These are phyloP conservation scores for Furcula furcula DNA, from an alignment of 2,888 invertebrate genomes.

Conservation along the genomic window DNA sequence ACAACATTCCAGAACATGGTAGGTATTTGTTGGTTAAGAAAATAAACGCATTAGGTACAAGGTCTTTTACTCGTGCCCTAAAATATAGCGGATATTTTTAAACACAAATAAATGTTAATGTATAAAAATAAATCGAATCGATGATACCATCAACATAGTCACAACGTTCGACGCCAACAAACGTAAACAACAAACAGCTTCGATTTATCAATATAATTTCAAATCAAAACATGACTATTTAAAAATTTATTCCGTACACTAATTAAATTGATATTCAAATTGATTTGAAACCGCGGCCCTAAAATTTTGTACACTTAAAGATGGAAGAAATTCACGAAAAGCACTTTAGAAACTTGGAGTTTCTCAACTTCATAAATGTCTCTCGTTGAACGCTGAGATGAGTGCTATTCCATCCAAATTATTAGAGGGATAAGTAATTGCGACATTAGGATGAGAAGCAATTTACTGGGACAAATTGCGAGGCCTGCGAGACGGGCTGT, in stretches of 20 bases:
- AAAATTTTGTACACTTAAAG: too few species aligned
- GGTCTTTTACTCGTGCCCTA: not conserved
- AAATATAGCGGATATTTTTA: not conserved
- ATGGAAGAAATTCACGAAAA: not conserved
- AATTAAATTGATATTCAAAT: too few species aligned
- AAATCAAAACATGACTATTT: too few species aligned
- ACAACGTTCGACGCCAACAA: too few species aligned
- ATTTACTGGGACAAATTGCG: constrained; percentile 8
- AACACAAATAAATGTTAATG: too few species aligned
- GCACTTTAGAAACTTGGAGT: not conserved
- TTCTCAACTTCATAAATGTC: not conserved
- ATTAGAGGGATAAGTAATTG: constrained; percentile 8
- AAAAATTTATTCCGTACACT: too few species aligned
- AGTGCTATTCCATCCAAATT: constrained; percentile 15
- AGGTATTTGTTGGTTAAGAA: not conserved
- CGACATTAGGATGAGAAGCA: constrained; percentile 9
- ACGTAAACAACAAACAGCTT: too few species aligned
- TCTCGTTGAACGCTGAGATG: constrained; percentile 10
- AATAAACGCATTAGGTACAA: not conserved
- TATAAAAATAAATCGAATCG: not conserved
- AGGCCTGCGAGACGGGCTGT: not conserved
- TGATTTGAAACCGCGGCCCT: too few species aligned
- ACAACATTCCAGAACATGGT: not conserved
- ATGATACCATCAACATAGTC: not conserved
- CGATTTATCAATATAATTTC: too few species aligned